A percentile compares a stretch with the other conserved stretches of the same genome.
These are phyloP conservation scores for Drosophila azteca DNA, from an alignment of 1,140 invertebrate species.

Conservation along the genomic window DNA sequence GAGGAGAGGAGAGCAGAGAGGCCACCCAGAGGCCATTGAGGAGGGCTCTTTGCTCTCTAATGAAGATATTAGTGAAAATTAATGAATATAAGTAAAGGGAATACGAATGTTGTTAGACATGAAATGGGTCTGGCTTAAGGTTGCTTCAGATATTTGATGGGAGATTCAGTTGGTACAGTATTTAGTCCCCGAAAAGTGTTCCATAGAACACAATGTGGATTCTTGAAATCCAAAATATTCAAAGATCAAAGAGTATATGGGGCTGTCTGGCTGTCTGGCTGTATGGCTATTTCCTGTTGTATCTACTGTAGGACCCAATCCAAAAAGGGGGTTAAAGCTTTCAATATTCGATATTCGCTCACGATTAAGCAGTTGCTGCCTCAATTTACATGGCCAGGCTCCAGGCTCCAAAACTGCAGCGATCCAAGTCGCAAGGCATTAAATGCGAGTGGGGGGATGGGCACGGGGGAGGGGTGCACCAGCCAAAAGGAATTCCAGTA, in stretches of 20 bases:
- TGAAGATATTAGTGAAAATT: constrained; percentile 63
- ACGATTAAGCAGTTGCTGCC: constrained; percentile 75
- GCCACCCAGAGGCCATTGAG: constrained; percentile 55
- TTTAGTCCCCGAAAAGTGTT: too few relatives aligned
- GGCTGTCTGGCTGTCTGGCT: too few relatives aligned
- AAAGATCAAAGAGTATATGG: too few relatives aligned
- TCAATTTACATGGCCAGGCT: constrained; percentile 59
- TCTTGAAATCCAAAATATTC: too few relatives aligned
- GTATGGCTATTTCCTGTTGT: too few relatives aligned
- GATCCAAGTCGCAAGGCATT: neutral
- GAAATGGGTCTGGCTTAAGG: too few relatives aligned
- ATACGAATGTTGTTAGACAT: too few relatives aligned
- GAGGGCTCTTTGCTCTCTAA: constrained; percentile 31
- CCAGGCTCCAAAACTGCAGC: constrained; percentile 38
- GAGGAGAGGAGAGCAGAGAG: constrained; percentile 2
- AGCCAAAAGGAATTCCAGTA: constrained; percentile 69
- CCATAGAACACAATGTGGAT: too few relatives aligned
- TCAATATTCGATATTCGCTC: constrained; percentile 58
- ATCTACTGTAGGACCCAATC: constrained; percentile 5
- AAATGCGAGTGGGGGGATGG: constrained; percentile 3
- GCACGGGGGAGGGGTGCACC: too few relatives aligned
- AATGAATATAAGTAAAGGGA: constrained; percentile 24
- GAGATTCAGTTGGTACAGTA: too few relatives aligned
- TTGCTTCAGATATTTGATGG: too few relatives aligned
- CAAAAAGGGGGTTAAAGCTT: constrained; percentile 32